Evolutionary conservation across 2,888 invertebrate species (phyloP).

Genomic region (Rhingia campestris): DNA sequence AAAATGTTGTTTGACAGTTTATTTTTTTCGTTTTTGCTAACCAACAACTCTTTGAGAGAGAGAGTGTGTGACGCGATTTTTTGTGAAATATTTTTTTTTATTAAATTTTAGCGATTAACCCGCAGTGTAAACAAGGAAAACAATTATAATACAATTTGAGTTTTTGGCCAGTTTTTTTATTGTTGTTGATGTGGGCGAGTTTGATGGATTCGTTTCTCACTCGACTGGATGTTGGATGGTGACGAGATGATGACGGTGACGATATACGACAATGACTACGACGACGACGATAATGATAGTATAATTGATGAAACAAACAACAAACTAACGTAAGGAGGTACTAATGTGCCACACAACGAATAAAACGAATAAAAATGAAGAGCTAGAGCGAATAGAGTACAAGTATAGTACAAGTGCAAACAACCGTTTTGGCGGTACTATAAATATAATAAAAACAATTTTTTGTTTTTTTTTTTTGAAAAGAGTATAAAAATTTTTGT

Average conservation of each 20-base stretch:
- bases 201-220: conserved; percentile 1
- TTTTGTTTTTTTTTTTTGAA: conserved; percentile 78
- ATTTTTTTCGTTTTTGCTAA: background rate
- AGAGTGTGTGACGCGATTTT: background rate
- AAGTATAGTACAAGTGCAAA: conserved; percentile 60
- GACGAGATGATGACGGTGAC: conserved; percentile 50
- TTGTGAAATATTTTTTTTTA: conserved; percentile 12
- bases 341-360: conserved; percentile 71
- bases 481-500: conserved; percentile 83
- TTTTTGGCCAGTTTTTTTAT: conserved; percentile 48
- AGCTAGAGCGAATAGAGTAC: conserved; percentile 56
- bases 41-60: too few relatives aligned
- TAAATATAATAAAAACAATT: conserved; percentile 83
- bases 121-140: conserved; percentile 61
- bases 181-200: conserved; percentile 1
- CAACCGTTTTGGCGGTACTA: conserved; percentile 77
- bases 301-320: conserved; percentile 69
- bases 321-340: conserved; percentile 71
- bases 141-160: conserved; percentile 6
- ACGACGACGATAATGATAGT: conserved; percentile 67
- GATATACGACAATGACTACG: conserved; percentile 75
- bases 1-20: conserved; percentile 59
- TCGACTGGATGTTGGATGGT: conserved; percentile 20
- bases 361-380: conserved; percentile 23
- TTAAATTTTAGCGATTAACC: conserved; percentile 36